A percentile compares a stretch with the other conserved stretches of the same genome.
Conservation (phyloP, 1,140 invertebrate genomes). For the Drepana arcuata region DNA sequence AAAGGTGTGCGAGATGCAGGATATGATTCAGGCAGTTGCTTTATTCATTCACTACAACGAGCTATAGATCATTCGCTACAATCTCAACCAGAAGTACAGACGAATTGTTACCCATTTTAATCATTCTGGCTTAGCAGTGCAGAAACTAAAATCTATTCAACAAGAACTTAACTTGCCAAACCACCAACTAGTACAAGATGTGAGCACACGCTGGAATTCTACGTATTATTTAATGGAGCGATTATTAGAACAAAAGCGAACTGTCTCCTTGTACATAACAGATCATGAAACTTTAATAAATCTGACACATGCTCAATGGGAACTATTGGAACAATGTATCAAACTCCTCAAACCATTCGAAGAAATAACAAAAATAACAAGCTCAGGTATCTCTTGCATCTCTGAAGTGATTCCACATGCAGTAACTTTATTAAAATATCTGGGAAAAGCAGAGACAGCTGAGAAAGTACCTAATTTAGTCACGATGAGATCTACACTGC, state of each 20-base stretch:
- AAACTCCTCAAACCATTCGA: conserved; percentile 4
- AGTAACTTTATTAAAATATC: conserved; percentile 1
- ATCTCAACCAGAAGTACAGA: conserved; percentile 21
- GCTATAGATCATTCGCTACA: conserved; percentile 17
- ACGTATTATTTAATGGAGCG: conserved; percentile 27
- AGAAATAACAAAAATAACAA: conserved; percentile 5
- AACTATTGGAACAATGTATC: neutral
- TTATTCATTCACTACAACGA: conserved; percentile 28
- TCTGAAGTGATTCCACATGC: conserved; percentile 1
- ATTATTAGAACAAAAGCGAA: conserved; percentile 29
- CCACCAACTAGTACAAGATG: conserved; percentile 31
- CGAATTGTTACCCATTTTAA: conserved; percentile 28
- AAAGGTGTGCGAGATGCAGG: conserved; percentile 19
- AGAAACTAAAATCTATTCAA: conserved; percentile 23
- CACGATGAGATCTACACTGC: neutral
- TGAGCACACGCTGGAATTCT: conserved; percentile 31
- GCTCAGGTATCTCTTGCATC: neutral
- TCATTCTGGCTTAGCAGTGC: conserved; percentile 19
- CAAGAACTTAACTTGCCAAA: conserved; percentile 24
- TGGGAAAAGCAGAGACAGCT: neutral
- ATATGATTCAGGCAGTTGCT: conserved; percentile 28
- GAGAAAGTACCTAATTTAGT: neutral
- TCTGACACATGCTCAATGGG: neutral
- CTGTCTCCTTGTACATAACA: conserved; percentile 26
- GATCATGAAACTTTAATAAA: conserved; percentile 16